These are phyloP conservation scores for Brassicogethes aeneus DNA, from an alignment of 2,888 invertebrate species.

Conservation along the genomic window DNA sequence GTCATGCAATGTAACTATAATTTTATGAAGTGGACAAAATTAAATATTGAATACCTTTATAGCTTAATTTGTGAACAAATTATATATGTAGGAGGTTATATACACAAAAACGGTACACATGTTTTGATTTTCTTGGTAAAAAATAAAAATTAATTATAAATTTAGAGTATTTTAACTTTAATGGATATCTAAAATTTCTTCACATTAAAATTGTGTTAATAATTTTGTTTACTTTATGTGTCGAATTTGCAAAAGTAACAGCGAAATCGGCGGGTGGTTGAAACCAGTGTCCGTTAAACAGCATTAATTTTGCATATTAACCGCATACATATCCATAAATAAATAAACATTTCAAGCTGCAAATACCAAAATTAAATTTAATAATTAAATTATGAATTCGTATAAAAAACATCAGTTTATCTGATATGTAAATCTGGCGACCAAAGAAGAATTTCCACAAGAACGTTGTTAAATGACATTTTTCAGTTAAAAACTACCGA, in stretches of 20 bases:
- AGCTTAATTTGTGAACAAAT: too few species aligned
- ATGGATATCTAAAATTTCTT: too few species aligned
- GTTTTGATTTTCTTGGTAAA: too few species aligned
- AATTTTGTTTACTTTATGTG: background rate
- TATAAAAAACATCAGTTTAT: slow-evolving; percentile 9
- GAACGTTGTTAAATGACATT: background rate
- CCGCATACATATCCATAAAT: slow-evolving; percentile 7
- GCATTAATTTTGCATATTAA: background rate
- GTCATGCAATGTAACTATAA: too few species aligned
- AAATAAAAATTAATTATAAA: too few species aligned
- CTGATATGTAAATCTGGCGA: slow-evolving; percentile 8
- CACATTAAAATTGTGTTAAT: slow-evolving; percentile 1
- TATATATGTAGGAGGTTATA: too few species aligned
- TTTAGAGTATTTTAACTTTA: too few species aligned
- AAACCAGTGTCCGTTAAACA: background rate
- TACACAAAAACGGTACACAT: too few species aligned
- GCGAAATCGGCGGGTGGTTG: background rate
- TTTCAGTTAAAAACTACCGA: background rate
- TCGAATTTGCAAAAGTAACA: background rate
- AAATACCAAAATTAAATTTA: slow-evolving; percentile 11
- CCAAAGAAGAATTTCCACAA: background rate
- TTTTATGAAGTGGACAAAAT: too few species aligned
- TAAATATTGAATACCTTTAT: too few species aligned
- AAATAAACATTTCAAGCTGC: slow-evolving; percentile 8
- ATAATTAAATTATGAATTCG: slow-evolving; percentile 11